Percentiles rank a stretch among this genome's conserved stretches.
Evolutionary conservation across 1,140 invertebrate species (phyloP).

Genomic region (Drosophila ohnishii): DNA sequence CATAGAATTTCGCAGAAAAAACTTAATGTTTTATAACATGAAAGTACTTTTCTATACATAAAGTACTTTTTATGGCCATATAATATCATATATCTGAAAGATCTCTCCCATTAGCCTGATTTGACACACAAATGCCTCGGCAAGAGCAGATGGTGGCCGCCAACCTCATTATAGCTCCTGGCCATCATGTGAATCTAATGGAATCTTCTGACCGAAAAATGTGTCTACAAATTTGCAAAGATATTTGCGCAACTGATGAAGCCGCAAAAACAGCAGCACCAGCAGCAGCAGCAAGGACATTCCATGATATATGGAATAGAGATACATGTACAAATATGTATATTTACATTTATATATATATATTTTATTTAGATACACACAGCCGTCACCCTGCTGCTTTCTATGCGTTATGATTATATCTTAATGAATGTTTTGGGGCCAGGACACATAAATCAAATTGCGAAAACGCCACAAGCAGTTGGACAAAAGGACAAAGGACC

Average conservation of each 20-base stretch:
- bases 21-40: neutral
- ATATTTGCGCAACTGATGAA: conserved; percentile 46
- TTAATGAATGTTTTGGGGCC: conserved; percentile 77
- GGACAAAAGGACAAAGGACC: conserved; percentile 57
- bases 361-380: conserved; percentile 11
- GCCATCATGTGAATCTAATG: conserved; percentile 32
- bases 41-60: neutral
- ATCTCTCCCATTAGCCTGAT: conserved; percentile 34
- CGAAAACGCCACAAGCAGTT: conserved; percentile 73
- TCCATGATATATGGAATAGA: conserved; percentile 25
- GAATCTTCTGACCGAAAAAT: conserved; percentile 41
- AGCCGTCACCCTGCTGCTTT: conserved; percentile 36
- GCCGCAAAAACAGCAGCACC: conserved; percentile 35
- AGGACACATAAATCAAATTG: conserved; percentile 77
- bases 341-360: neutral
- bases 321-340: neutral
- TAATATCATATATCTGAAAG: conserved; percentile 4
- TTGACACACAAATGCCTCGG: conserved; percentile 2
- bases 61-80: neutral
- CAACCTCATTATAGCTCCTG: conserved; percentile 41
- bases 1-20: too few relatives aligned
- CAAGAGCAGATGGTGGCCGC: conserved; percentile 16
- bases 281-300: conserved; percentile 19
- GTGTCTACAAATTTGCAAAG: conserved; percentile 41
- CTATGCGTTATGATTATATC: conserved; percentile 77